Base-by-base conservation (phyloP, 2,888 invertebrate species). In the Ornithoptera priamus region DNA sequence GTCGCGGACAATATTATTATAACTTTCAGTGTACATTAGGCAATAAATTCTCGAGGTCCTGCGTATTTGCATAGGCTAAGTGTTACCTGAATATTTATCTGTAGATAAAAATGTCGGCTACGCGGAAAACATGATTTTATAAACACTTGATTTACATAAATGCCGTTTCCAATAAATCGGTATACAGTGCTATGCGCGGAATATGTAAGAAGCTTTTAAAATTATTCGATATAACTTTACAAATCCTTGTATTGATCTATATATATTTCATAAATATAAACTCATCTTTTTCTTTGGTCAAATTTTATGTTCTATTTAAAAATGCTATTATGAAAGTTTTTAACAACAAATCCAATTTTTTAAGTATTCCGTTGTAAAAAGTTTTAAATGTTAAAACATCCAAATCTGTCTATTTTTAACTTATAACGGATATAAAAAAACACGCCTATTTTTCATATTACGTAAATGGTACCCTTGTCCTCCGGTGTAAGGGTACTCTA, bases 81-180 rank as follows among this genome's bases (percentile, higher is more conserved):
- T 80, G 84, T 84, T 87, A 88, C 81, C 84, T 85, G 85, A 85
- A 84, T 87, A 82, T 90, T 86, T 86, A 85, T 80, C 76, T 73
- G 77, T 68, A 73, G 84, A 86, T 86, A 86, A 86, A 84, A 83
- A 81, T 77, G 76, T 81, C 77, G 77, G 70, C 75, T 80, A 81
- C 79, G 80, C 79, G 79, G 82, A 81, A 81, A 79, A 83, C 76
- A 80, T 75, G 76, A 72, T 78, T 78, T 78, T 78, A 79, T 78
- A 76, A 76, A 77, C 78, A 81, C 77, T 79, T 80, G 79, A 85
- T 85, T 81, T 83, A 81, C 78, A 82, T 83, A 81, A 78, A 81
- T 78, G 80, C 73, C 74, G 74, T 76, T 70, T 65, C 71, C 58
- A 71, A 72, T 73, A 73, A 71, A 73, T 71, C 62, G 59, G 62